Conservation (phyloP, 1,140 invertebrate species). For the Drosophila quadrilineata region DNA sequence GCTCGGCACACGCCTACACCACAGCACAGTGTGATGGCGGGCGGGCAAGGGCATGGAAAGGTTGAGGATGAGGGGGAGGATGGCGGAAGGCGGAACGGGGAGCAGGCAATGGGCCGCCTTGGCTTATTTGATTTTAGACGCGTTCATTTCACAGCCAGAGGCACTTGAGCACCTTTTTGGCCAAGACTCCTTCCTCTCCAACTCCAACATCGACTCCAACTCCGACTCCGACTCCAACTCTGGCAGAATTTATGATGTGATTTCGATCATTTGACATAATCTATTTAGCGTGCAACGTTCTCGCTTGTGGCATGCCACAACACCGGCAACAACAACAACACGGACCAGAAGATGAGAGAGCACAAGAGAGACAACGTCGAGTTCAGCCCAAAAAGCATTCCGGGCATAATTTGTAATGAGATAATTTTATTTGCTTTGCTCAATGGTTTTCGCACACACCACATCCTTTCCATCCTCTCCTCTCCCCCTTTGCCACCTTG, state of each 20-base stretch:
- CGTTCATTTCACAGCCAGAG: slow-evolving; percentile 62
- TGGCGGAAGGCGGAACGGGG: no score
- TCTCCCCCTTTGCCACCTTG: background rate
- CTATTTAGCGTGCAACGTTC: slow-evolving; percentile 78
- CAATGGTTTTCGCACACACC: slow-evolving; percentile 34
- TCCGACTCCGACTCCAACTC: no score
- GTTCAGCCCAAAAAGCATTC: slow-evolving; percentile 26
- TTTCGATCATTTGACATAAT: slow-evolving; percentile 80
- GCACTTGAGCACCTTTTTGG: slow-evolving; percentile 39
- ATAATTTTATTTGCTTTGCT: slow-evolving; percentile 79
- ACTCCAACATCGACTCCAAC: no score
- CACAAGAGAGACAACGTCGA: no score
- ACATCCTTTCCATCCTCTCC: background rate
- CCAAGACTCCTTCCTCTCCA: no score
- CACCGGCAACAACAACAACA: background rate
- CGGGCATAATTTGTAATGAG: slow-evolving; percentile 77
- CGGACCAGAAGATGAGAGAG: no score
- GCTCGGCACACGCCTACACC: slow-evolving; percentile 56
- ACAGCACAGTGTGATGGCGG: no score
- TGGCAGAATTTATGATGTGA: slow-evolving; percentile 80
- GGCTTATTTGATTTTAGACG: slow-evolving; percentile 78
- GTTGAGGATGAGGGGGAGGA: no score
- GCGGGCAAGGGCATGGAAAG: no score
- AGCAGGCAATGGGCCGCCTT: slow-evolving; percentile 47
- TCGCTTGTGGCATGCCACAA: background rate